Base-by-base conservation (phyloP, 1,140 invertebrate species). In the Oedothorax gibbosus region DNA sequence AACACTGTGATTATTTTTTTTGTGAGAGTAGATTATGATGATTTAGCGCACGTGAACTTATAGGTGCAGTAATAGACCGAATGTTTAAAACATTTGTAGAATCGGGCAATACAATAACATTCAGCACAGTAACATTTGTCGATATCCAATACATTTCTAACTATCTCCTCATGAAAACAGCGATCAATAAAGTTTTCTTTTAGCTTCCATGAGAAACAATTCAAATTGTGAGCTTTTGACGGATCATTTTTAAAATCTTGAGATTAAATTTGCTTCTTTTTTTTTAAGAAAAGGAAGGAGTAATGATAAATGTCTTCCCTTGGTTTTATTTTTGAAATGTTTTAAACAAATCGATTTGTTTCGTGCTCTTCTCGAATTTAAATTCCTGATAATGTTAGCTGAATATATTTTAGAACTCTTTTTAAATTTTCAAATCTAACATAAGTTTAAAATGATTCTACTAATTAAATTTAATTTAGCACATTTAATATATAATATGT, bases 91-190 rank as follows among this genome's bases (percentile, higher is more conserved):
- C 35, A 35, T 35, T 35, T 35, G 35, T 35, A 71, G 69, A 71
- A 71, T 71, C n/a, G 54, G 69, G 68, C 53, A n/a, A 71, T n/a
- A 71, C 53, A 71, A 18, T 18, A 71, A 18, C 20, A 71, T n/a
- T n/a, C 35, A 35, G 5, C 35, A 35, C 35, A 71, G 51, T 11
- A 71, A 53, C 50, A 18, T 51, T 69, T 71, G 69, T 54, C 69
- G 69, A 71, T 71, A 18, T 71, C 54, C 51, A 71, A 53, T 71
- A 54, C 35, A 35, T 18, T 51, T 53, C 18, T 18, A 54, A 18
- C 12, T 53, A 53, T 53, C 50, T 4, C 50, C 49, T 6, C 35
- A 35, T 7, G 69, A 71, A 71, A 51, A 18, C 69, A 71, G 51
- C 69, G 15, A 71, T 71, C 69, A 18, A 71, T 71, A 54, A 15